Percentiles rank a stretch among this genome's conserved stretches.
Evolutionary conservation across 2,797 vertebrate species (phyloP).

Genomic region (Poeciliopsis presidionis): DNA sequence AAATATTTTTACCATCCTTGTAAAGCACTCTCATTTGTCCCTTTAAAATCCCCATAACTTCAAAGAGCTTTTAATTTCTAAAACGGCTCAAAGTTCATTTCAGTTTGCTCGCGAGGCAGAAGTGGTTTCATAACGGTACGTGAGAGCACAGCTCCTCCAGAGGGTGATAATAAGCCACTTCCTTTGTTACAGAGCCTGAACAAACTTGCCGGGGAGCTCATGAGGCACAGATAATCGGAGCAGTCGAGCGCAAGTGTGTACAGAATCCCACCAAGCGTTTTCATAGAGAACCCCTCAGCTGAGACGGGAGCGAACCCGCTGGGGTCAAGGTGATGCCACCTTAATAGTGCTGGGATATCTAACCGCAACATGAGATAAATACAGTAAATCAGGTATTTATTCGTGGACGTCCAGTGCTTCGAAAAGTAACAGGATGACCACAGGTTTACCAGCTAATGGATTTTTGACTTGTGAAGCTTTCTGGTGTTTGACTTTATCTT

Average conservation of each 20-base stretch:
- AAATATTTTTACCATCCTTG: slow-evolving; percentile 47
- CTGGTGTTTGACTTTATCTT: background rate
- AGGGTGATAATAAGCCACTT: slow-evolving; percentile 81
- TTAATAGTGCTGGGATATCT: slow-evolving; percentile 59
- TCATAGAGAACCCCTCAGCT: slow-evolving; percentile 71
- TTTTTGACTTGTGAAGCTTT: background rate
- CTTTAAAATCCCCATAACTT: slow-evolving; percentile 70
- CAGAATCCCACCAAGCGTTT: slow-evolving; percentile 70
- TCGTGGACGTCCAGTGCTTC: slow-evolving; percentile 62
- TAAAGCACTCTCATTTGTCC: slow-evolving; percentile 55
- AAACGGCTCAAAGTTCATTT: slow-evolving; percentile 77
- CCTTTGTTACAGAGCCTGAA: slow-evolving; percentile 80
- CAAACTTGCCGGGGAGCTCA: slow-evolving; percentile 66
- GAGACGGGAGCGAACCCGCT: slow-evolving; percentile 68
- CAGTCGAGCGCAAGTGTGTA: slow-evolving; percentile 72
- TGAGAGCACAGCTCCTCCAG: slow-evolving; percentile 78
- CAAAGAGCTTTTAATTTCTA: slow-evolving; percentile 79
- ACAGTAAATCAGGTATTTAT: slow-evolving; percentile 56
- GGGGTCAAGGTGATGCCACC: slow-evolving; percentile 72
- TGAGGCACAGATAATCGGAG: slow-evolving; percentile 75
- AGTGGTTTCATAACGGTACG: slow-evolving; percentile 77
- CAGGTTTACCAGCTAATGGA: background rate
- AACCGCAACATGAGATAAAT: slow-evolving; percentile 51
- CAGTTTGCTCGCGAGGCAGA: slow-evolving; percentile 72
- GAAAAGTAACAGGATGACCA: slow-evolving; percentile 26